Conservation (phyloP, 2,113 vertebrate species). For the Podarcis raffonei region DNA sequence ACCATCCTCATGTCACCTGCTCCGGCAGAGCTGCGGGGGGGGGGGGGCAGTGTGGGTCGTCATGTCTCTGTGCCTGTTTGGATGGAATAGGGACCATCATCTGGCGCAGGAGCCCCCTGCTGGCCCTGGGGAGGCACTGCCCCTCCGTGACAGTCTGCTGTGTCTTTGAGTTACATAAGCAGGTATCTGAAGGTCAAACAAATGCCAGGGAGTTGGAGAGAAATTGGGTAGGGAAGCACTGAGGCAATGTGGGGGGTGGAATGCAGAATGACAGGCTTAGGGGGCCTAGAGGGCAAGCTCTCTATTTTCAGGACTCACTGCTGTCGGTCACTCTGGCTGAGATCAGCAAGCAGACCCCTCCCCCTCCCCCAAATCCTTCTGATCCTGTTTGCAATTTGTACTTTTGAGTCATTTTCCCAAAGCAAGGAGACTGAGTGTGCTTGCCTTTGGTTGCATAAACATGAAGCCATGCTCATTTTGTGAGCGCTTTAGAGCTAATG, state of each 20-base stretch:
- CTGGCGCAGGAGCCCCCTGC: not conserved
- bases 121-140: not conserved
- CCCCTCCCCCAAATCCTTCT: not conserved
- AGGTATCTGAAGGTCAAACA: slow-evolving; percentile 15
- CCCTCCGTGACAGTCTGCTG: no score
- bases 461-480: not conserved
- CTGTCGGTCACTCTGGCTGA: not conserved
- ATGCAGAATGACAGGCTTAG: not conserved
- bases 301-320: not conserved
- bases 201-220: not conserved
- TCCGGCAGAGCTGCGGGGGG: not conserved
- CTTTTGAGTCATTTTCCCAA: not conserved
- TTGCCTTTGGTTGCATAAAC: not conserved
- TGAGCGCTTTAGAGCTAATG: not conserved
- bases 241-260: not conserved
- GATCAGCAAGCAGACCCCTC: not conserved
- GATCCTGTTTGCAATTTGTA: not conserved
- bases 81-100: no score
- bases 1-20: not conserved
- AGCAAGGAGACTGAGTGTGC: not conserved
- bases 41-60: not conserved
- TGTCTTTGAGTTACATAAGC: slow-evolving; percentile 10
- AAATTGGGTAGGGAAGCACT: not conserved
- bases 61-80: not conserved
- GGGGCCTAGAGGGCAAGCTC: not conserved